A percentile compares a stretch with the other conserved stretches of the same genome.
phyloP scores from a whole-genome alignment of 2,888 invertebrate genomes.

The Venustoraphidia nigricollis region DNA sequence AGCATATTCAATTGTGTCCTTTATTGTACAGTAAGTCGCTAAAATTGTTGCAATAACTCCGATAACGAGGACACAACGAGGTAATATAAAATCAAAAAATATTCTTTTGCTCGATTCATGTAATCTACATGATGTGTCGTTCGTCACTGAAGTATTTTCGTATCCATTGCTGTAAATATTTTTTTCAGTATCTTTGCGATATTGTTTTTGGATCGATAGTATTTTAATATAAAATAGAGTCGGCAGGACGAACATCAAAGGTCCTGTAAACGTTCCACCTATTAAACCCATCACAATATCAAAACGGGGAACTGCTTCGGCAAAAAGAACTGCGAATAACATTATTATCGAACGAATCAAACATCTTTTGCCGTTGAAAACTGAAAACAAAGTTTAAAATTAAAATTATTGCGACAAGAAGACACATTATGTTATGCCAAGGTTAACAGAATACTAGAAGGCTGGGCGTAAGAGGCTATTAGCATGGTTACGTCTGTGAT shows the following conservation, averaged over 20 bases:
- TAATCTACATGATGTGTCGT: constrained; percentile 13
- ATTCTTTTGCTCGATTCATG: constrained; percentile 13
- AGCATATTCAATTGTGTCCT: constrained; percentile 44
- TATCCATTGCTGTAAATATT: constrained; percentile 7
- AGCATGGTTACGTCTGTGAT: no score
- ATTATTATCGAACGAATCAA: constrained; percentile 54
- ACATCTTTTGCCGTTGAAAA: constrained; percentile 58
- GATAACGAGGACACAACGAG: constrained; percentile 39
- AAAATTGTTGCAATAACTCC: constrained; percentile 48
- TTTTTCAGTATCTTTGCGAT: constrained; percentile 9
- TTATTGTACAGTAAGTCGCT: constrained; percentile 56
- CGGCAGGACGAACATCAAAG: constrained; percentile 71
- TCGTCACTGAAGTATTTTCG: constrained; percentile 1
- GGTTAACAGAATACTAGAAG: no score
- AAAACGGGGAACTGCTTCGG: constrained; percentile 71
- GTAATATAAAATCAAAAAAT: constrained; percentile 33
- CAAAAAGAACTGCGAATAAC: constrained; percentile 54
- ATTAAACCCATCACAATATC: constrained; percentile 75
- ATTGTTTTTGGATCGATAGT: constrained; percentile 30
- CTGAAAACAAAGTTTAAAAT: constrained; percentile 33
- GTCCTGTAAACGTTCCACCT: constrained; percentile 71
- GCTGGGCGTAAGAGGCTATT: no score
- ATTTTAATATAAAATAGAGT: constrained; percentile 66
- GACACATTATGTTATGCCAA: no score
- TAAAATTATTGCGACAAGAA: not conserved